Evolutionary conservation across 2,888 invertebrate genomes (phyloP).

Genomic region (Sminthurides aquaticus): DNA sequence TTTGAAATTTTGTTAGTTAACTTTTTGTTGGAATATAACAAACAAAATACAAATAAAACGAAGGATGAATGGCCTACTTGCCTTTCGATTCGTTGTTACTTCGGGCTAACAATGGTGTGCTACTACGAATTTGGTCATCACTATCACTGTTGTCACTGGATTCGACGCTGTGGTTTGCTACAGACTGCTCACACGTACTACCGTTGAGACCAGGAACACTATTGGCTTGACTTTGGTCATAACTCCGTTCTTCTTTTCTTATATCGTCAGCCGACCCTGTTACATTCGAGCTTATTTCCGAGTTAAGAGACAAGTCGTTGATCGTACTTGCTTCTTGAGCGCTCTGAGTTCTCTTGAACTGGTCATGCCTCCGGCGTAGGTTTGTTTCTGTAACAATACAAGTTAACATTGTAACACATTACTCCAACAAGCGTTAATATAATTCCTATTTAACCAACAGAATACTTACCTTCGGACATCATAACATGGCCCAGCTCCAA

Average conservation of each 20-base stretch:
- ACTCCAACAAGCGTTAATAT: too few relatives aligned
- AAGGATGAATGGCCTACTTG: too few relatives aligned
- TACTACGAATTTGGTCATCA: constrained; percentile 32
- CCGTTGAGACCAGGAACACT: not conserved
- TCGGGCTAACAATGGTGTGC: constrained; percentile 20
- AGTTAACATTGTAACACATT: too few relatives aligned
- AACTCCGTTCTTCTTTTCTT: too few relatives aligned
- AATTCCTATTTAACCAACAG: not conserved
- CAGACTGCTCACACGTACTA: not conserved
- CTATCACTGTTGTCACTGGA: constrained; percentile 39
- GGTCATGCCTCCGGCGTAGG: not conserved
- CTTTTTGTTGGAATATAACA: too few relatives aligned
- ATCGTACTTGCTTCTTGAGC: not conserved
- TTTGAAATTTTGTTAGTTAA: too few relatives aligned
- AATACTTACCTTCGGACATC: constrained; percentile 29
- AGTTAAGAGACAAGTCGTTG: too few relatives aligned
- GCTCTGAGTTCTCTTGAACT: not conserved
- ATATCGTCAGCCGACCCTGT: too few relatives aligned
- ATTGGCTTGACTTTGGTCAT: too few relatives aligned
- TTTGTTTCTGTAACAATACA: not conserved
- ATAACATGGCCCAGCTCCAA: constrained; percentile 52
- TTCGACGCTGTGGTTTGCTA: not conserved
- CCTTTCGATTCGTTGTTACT: constrained; percentile 2
- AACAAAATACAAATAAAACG: too few relatives aligned
- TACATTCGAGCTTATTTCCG: too few relatives aligned